A percentile compares a stretch with the other conserved stretches of the same genome.
These are phyloP conservation scores for Strigamia maritima DNA, from an alignment of 2,888 invertebrate species.

Conservation along the genomic window DNA sequence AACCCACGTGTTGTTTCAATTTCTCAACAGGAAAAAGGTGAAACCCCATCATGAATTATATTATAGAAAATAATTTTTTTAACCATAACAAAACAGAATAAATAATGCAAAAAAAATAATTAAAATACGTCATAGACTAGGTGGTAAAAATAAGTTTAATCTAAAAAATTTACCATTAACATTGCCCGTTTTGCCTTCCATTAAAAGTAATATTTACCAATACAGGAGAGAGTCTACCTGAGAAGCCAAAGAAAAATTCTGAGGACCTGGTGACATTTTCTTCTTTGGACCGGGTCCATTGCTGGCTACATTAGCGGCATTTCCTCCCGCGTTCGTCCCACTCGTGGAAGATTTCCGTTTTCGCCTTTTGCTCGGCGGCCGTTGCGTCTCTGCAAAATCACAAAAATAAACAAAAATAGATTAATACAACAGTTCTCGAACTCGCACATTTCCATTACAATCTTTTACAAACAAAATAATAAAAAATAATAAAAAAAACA, in stretches of 20 bases:
- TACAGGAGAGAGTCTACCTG: constrained; percentile 62
- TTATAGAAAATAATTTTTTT: no score
- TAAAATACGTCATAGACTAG: no score
- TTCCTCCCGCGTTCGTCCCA: constrained; percentile 58
- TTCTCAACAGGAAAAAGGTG: background rate
- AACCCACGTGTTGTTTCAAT: background rate
- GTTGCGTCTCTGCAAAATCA: constrained; percentile 72
- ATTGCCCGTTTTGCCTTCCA: background rate
- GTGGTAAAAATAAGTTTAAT: background rate
- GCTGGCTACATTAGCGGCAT: constrained; percentile 46
- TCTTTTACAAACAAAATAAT: no score
- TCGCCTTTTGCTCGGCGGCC: constrained; percentile 91
- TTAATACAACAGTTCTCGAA: background rate
- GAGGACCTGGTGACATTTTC: constrained; percentile 87
- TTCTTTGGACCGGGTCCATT: constrained; percentile 75
- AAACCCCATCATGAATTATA: no score
- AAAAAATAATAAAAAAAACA: background rate
- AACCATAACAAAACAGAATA: no score
- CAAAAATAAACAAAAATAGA: background rate
- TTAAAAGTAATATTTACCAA: background rate
- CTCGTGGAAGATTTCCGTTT: constrained; percentile 92
- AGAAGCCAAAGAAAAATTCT: constrained; percentile 91
- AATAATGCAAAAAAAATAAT: no score
- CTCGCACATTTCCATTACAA: background rate
- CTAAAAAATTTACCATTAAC: background rate